Base-by-base conservation (phyloP, 2,113 vertebrate genomes). In the Psilopsiagon aurifrons region DNA sequence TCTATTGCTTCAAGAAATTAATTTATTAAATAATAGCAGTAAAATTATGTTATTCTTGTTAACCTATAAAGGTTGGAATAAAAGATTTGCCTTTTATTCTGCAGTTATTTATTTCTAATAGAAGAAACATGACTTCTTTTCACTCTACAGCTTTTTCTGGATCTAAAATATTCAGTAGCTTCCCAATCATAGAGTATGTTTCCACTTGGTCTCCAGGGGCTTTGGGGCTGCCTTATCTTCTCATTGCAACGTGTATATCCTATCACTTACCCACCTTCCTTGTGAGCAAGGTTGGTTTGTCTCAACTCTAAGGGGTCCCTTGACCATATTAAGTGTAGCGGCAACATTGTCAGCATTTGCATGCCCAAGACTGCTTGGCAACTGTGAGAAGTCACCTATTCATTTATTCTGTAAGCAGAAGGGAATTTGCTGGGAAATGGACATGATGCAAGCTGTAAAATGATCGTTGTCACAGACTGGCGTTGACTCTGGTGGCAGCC, bases 61-160 rank as follows among this genome's bases (percentile, higher is more conserved):
- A 94, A 93, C 24, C 55, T 93, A 62, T 76, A 96, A 90, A 94
- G 77, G 83, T 43, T 92, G 63, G 78, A 96, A 90, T 94, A 96
- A 96, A 96, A 94, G 6, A 92, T 55, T 31, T 86, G 19, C 62
- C 46, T 91, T 73, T 70, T 69, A 51, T 39, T 68, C 76, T 49
- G 23, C 27, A 52, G 70, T 57, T 43, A 37, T 57, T 97, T 93
- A 88, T 76, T 93, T 95, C 25, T 71, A 24, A 28, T 60, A 37
- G 57, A 49, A 28, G 18, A 88, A 90, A 39, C 17, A 55, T 24
- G 1, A 11, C n/a, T 5, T 37, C 20, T 41, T 90, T 83, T 82
- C 47, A 28, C 60, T 93, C 13, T 47, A 20, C 20, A 74, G 7
- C 18, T 64, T 86, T 76, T 76, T 63, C 47, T 67, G 20, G 29